These are phyloP conservation scores for Bembecia ichneumoniformis DNA, from an alignment of 2,888 invertebrate genomes.

Conservation along the genomic window DNA sequence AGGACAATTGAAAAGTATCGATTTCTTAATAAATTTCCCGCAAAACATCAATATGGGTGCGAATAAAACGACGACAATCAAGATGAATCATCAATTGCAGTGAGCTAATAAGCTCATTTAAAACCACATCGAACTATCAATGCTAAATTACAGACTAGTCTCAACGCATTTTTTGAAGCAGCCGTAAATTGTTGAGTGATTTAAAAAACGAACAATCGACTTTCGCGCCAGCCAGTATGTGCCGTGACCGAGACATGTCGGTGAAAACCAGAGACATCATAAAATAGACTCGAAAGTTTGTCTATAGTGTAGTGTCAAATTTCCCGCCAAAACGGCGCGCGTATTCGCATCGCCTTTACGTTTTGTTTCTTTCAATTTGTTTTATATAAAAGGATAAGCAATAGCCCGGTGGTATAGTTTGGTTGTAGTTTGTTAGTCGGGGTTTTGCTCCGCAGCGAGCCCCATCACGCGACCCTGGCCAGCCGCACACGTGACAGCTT, in stretches of 20 bases:
- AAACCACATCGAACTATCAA: constrained; percentile 62
- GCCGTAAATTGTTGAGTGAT: constrained; percentile 77
- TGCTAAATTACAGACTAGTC: constrained; percentile 94
- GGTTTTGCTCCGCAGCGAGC: constrained; percentile 27
- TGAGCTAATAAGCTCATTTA: constrained; percentile 42
- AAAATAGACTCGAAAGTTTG: constrained; percentile 39
- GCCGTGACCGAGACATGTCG: constrained; percentile 83
- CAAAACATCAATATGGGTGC: constrained; percentile 5
- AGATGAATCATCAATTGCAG: constrained; percentile 24
- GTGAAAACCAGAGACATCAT: constrained; percentile 53
- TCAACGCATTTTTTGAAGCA: constrained; percentile 94
- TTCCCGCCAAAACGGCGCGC: constrained; percentile 62
- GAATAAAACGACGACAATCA: constrained; percentile 13
- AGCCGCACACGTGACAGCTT: constrained; percentile 61
- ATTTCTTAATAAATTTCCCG: neutral
- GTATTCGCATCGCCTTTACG: constrained; percentile 51
- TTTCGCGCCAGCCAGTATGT: constrained; percentile 69
- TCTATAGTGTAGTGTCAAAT: constrained; percentile 35
- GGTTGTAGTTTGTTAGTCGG: constrained; percentile 40
- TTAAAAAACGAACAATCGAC: constrained; percentile 22
- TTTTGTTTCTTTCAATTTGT: constrained; percentile 67
- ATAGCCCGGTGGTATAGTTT: constrained; percentile 46
- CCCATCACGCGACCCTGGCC: constrained; percentile 52
- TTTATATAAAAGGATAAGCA: constrained; percentile 68
- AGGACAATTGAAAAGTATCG: constrained; percentile 42